These are phyloP conservation scores for Liparis tanakae DNA, from an alignment of 2,797 vertebrate species.

Conservation along the genomic window DNA sequence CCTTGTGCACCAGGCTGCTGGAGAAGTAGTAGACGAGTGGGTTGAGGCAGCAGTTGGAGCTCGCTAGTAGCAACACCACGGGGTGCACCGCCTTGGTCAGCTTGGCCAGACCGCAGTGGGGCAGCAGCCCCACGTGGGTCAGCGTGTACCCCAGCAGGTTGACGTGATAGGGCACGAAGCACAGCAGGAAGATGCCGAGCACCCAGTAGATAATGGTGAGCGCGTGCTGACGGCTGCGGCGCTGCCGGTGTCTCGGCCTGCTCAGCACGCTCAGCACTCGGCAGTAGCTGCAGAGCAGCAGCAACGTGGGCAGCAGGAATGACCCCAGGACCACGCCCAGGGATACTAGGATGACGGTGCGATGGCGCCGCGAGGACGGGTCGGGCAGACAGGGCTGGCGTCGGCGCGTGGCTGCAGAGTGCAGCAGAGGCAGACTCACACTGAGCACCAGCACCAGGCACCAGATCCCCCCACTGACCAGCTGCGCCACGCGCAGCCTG, in stretches of 20 bases:
- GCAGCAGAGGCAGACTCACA: constrained; percentile 68
- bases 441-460: constrained; percentile 79
- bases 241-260: constrained; percentile 47
- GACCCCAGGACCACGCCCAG: constrained; percentile 70
- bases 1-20: constrained; percentile 65
- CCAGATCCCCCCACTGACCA: constrained; percentile 77
- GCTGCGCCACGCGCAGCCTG: constrained; percentile 59
- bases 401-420: constrained; percentile 41
- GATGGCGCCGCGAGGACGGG: constrained; percentile 65
- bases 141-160: constrained; percentile 82
- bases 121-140: constrained; percentile 73
- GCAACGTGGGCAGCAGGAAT: constrained; percentile 73
- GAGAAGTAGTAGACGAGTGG: constrained; percentile 82
- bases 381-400: constrained; percentile 72
- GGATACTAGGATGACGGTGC: constrained; percentile 68
- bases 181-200: constrained; percentile 78
- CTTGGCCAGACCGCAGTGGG: constrained; percentile 70
- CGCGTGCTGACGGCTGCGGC: constrained; percentile 50
- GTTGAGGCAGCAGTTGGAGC: constrained; percentile 82
- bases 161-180: constrained; percentile 81
- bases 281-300: constrained; percentile 82
- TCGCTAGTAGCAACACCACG: constrained; percentile 75
- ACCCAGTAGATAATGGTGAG: constrained; percentile 81
- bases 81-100: constrained; percentile 73
- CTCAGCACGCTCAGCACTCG: constrained; percentile 71